Percentiles rank a stretch among this genome's conserved stretches.
Conservation (phyloP, 2,113 vertebrate species). For the Anarhynchus alexandrinus region DNA sequence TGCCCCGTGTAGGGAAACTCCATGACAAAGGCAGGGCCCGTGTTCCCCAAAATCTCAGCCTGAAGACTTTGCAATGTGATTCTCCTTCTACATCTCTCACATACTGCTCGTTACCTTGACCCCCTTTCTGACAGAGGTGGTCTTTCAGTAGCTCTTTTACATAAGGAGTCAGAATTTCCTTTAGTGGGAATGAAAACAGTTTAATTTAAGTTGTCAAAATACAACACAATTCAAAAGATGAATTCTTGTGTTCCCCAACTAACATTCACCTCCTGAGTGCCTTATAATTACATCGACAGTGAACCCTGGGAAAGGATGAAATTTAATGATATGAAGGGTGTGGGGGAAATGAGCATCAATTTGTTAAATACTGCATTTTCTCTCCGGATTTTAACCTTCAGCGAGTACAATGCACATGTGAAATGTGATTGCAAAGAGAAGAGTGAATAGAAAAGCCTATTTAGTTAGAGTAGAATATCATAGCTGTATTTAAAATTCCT, state of each 20-base stretch:
- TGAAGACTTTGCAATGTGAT: not conserved
- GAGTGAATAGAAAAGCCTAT: conserved; percentile 7
- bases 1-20: not conserved
- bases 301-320: conserved; percentile 29
- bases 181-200: conserved; percentile 9
- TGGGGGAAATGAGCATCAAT: conserved; percentile 18
- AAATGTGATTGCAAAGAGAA: conserved; percentile 31
- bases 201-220: conserved; percentile 52
- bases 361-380: conserved; percentile 51
- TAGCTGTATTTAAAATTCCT: conserved; percentile 56
- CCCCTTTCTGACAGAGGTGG: not conserved
- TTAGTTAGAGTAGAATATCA: conserved; percentile 23
- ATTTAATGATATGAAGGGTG: not conserved
- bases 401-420: conserved; percentile 8
- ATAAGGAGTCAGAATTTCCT: conserved; percentile 9
- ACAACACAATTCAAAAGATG: conserved; percentile 25
- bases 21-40: not conserved
- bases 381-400: conserved; percentile 42
- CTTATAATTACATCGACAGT: conserved; percentile 18
- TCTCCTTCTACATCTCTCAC: not conserved
- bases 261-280: conserved; percentile 49
- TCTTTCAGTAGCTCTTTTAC: not conserved
- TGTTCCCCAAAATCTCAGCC: not conserved
- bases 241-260: conserved; percentile 10
- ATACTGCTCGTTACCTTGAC: not conserved